phyloP scores from a whole-genome alignment of 2,797 vertebrate species.

The Babyrousa celebensis region DNA sequence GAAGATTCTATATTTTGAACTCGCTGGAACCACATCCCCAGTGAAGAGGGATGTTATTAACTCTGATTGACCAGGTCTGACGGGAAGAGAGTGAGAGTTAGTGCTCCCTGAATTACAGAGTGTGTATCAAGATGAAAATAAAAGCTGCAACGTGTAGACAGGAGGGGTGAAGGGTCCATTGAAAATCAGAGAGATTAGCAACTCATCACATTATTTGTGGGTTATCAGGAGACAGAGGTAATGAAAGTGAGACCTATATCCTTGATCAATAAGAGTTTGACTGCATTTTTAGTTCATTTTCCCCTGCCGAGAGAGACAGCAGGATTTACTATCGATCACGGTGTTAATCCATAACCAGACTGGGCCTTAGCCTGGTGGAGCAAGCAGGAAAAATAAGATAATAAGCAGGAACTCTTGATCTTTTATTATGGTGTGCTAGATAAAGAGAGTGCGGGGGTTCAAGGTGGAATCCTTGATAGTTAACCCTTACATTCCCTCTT shows the following conservation, averaged over 20 bases:
- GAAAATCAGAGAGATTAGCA: conserved; percentile 98
- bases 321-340: conserved; percentile 98
- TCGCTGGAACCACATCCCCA: conserved; percentile 71
- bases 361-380: conserved; percentile 95
- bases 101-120: conserved; percentile 88
- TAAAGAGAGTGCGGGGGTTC: conserved; percentile 93
- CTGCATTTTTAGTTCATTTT: conserved; percentile 99
- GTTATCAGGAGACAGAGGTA: conserved; percentile 97
- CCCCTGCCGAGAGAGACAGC: conserved; percentile 95
- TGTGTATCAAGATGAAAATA: conserved; percentile 88
- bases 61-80: conserved; percentile 90
- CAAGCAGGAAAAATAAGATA: conserved; percentile 95
- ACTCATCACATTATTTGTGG: conserved; percentile 98
- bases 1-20: conserved; percentile 73
- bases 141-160: conserved; percentile 89
- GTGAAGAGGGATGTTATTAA: conserved; percentile 87
- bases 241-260: conserved; percentile 96
- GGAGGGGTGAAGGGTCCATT: conserved; percentile 94
- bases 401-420: conserved; percentile 96
- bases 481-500: conserved; percentile 91
- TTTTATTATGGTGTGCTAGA: conserved; percentile 94
- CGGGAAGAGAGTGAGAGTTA: conserved; percentile 88
- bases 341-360: conserved; percentile 99
- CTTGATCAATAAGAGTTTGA: conserved; percentile 99
- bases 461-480: conserved; percentile 90